Evolutionary conservation across 1,140 invertebrate genomes (phyloP).

Genomic region (Amphibalanus amphitrite): DNA sequence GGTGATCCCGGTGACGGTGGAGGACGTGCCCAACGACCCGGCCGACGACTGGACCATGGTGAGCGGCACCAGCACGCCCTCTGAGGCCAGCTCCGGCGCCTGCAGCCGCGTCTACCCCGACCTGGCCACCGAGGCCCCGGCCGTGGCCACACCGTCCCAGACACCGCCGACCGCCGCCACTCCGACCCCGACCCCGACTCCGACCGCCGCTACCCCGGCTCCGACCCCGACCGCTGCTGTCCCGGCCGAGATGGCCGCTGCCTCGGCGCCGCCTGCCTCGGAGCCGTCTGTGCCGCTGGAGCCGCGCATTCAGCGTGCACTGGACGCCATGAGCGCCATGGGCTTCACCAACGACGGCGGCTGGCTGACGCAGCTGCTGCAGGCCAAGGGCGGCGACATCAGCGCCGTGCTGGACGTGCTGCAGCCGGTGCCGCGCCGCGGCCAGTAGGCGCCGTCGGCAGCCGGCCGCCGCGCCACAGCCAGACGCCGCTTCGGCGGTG

Average conservation of each 20-base stretch:
- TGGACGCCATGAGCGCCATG: constrained; percentile 57
- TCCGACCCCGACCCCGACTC: constrained; percentile 1
- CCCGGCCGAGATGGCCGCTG: constrained; percentile 9
- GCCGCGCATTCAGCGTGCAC: constrained; percentile 36
- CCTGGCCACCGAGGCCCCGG: neutral
- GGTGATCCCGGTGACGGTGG: constrained; percentile 6
- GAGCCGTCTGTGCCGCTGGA: constrained; percentile 21
- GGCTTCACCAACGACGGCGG: constrained; percentile 57
- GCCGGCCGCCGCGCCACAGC: no score
- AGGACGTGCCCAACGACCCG: constrained; percentile 5
- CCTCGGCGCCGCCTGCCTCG: constrained; percentile 2
- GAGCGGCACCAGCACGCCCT: constrained; percentile 6
- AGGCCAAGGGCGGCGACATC: constrained; percentile 46
- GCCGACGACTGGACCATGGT: constrained; percentile 19
- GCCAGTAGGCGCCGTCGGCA: neutral
- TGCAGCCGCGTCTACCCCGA: neutral
- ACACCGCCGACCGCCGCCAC: constrained; percentile 27
- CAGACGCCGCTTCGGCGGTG: no score
- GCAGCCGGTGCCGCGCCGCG: constrained; percentile 17
- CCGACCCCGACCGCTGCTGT: constrained; percentile 16
- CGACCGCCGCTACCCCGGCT: constrained; percentile 6
- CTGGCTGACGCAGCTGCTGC: constrained; percentile 37
- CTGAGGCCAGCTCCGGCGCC: neutral
- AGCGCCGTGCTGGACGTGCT: constrained; percentile 47
- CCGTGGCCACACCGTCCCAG: constrained; percentile 4